Conservation (phyloP, 2,888 invertebrate species). For the Cosmopolites sordidus region DNA sequence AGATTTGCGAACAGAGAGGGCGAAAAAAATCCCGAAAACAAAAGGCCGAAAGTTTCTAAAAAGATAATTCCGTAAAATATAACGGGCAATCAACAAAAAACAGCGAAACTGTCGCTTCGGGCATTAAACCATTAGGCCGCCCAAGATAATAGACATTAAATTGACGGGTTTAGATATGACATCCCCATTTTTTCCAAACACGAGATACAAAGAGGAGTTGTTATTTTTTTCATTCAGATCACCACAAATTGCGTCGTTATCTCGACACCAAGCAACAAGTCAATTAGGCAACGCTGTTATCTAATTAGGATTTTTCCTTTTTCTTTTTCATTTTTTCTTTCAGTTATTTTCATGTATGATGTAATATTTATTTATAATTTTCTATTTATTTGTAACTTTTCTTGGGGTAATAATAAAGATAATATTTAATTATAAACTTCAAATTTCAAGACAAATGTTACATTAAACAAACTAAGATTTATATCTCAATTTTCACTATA, state of each 20-base stretch:
- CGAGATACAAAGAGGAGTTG: neutral
- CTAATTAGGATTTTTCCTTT: too few species aligned
- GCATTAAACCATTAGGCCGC: neutral
- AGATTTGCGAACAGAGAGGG: too few species aligned
- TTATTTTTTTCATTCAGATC: neutral
- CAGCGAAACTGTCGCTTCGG: neutral
- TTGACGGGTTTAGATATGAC: neutral
- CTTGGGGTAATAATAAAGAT: too few species aligned
- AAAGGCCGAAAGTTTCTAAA: neutral
- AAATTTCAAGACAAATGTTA: too few species aligned
- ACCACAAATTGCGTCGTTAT: conserved; percentile 1
- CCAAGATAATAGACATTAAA: neutral
- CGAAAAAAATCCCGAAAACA: too few species aligned
- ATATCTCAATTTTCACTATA: too few species aligned
- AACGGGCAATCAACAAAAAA: neutral
- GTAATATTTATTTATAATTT: too few species aligned
- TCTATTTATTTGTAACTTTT: too few species aligned
- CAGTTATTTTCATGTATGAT: too few species aligned
- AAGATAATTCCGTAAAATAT: neutral
- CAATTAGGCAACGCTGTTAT: neutral
- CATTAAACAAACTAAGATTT: too few species aligned
- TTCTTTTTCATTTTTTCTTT: too few species aligned
- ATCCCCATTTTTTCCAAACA: neutral
- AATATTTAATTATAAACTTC: too few species aligned
- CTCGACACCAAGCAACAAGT: neutral